phyloP scores from a whole-genome alignment of 2,113 vertebrate species.

The Alethe diademata region DNA sequence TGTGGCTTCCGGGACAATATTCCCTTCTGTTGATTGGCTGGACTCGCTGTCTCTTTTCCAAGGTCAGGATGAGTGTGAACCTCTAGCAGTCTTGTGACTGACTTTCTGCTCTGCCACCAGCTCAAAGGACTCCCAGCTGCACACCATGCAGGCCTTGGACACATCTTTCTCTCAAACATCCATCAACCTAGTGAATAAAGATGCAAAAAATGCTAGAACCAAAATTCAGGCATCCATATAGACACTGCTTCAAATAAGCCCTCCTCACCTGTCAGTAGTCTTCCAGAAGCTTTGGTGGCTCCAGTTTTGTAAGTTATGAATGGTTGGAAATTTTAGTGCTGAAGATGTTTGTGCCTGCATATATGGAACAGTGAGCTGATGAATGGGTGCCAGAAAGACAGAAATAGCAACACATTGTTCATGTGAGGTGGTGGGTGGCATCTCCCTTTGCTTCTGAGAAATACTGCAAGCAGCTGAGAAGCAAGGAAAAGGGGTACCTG shows the following conservation, averaged over 20 bases:
- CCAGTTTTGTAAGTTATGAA: not conserved
- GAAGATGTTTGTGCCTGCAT: not conserved
- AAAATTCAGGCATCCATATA: not conserved
- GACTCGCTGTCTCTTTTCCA: not conserved
- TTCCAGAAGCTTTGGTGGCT: not conserved
- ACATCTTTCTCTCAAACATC: not conserved
- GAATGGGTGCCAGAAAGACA: not conserved
- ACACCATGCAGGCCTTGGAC: rapidly evolving
- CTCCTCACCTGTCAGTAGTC: not conserved
- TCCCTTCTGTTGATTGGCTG: not conserved
- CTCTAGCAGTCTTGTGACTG: rapidly evolving
- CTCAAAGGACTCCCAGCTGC: not conserved
- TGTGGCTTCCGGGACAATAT: not conserved
- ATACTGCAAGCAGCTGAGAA: not conserved
- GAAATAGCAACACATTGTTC: not conserved
- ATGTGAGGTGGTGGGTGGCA: rapidly evolving
- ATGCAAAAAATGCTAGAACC: not conserved
- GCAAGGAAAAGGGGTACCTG: not conserved
- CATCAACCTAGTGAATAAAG: not conserved
- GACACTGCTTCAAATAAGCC: not conserved
- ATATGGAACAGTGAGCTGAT: not conserved
- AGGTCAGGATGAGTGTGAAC: not conserved
- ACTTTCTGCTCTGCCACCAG: not conserved
- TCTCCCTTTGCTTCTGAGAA: not conserved
- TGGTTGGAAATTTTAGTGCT: not conserved